Evolutionary conservation across 1,140 invertebrate species (phyloP), one percentile per base, ranked within the genome.

Genomic region (Zaprionus ghesquierei): DNA sequence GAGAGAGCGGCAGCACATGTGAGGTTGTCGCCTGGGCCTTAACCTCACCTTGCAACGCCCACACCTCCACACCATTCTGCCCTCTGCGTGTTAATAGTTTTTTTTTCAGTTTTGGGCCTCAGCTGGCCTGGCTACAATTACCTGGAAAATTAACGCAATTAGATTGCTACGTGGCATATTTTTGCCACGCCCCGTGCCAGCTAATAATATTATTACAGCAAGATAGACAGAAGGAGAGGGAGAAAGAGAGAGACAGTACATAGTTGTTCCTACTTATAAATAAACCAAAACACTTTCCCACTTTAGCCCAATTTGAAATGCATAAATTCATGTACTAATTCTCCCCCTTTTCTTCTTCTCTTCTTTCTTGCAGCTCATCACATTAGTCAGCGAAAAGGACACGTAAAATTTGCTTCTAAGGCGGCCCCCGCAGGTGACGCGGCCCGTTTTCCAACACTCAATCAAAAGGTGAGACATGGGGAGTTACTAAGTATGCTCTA

Each of bases 131-230:
- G 63, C 71, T 70, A 79, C 82, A 86, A 86, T 86, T 86, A 82
- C 79, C 69, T 72, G 69, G 70, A 44, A 82, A 87, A 86, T 86
- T 86, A 86, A 86, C 82, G 84, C 82, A 86, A 87, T 86, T 86
- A 87, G 60, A 75, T 75, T 70, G 58, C 35, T 54, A 53, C 51
- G 35, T 29, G 58, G 49, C 54, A 66, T 58, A 65, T 29, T 65
- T 71, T 41, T 15, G 20, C 46, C 62, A 60, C 63, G 63, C 63
- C 63, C 61, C n/a, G 22, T 69, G 50, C 38, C 20, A 4, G 41
- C 29, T 65, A 56, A 65, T 71, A 65, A 71, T 41, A 56, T 71
- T 65, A 71, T 71, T 65, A 56, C 5, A 29, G 27, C 27, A 35
- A 46, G 18, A 22, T 3, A 22, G 15, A 44, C 9, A 38, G 5